Percentiles rank a stretch among this genome's conserved stretches.
Evolutionary conservation across 2,797 vertebrate genomes (phyloP).

Genomic region (Tachyglossus aculeatus): DNA sequence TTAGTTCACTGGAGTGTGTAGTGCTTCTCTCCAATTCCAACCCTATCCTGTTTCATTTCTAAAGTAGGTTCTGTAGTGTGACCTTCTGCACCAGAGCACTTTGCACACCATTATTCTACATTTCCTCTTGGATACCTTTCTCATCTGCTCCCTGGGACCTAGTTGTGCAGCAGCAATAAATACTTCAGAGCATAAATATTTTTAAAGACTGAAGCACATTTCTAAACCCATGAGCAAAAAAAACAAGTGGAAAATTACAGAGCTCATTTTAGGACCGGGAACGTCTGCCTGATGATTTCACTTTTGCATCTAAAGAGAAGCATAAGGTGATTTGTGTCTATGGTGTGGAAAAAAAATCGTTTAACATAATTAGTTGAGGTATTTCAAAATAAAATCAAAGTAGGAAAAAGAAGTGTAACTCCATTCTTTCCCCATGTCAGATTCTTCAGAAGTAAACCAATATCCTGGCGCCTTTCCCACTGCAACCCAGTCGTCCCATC

Average conservation of each 20-base stretch:
- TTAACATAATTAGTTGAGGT: constrained; percentile 3
- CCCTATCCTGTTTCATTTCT: constrained; percentile 14
- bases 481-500: too few relatives aligned
- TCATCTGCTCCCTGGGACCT: constrained; percentile 15
- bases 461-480: too few relatives aligned
- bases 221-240: constrained; percentile 22
- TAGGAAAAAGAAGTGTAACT: too few relatives aligned
- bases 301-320: constrained; percentile 46
- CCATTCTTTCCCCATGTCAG: neutral
- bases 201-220: constrained; percentile 27
- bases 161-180: constrained; percentile 23
- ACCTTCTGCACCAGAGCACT: constrained; percentile 22
- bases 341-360: constrained; percentile 24
- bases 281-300: neutral
- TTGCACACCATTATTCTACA: neutral
- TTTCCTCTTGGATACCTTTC: constrained; percentile 36
- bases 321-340: constrained; percentile 20
- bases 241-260: constrained; percentile 49
- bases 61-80: neutral
- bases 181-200: constrained; percentile 42
- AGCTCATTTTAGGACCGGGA: neutral
- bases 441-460: neutral
- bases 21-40: neutral
- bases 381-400: too few relatives aligned
- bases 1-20: neutral